Evolutionary conservation across 2,888 invertebrate genomes (phyloP).

Genomic region (Fragum fragum): DNA sequence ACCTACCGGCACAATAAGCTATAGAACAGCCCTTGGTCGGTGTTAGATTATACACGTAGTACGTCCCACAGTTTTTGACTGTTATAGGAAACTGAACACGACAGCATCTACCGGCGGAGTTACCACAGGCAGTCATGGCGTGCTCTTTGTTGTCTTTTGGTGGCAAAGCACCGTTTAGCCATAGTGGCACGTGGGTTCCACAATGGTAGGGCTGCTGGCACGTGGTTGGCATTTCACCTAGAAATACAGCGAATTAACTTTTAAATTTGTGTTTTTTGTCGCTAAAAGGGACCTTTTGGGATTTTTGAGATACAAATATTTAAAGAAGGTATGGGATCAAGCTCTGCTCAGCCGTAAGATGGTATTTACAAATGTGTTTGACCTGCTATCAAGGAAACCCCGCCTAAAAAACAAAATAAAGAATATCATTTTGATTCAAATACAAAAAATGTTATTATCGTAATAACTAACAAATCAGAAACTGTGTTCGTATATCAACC

Average conservation of each 20-base stretch:
- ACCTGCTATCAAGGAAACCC: too few relatives aligned
- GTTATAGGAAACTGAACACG: constrained; percentile 18
- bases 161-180: constrained; percentile 56
- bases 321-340: too few relatives aligned
- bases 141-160: constrained; percentile 40
- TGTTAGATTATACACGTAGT: constrained; percentile 50
- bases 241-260: not conserved
- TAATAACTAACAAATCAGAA: too few relatives aligned
- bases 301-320: too few relatives aligned
- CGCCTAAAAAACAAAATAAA: too few relatives aligned
- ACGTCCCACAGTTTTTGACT: constrained; percentile 59
- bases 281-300: too few relatives aligned
- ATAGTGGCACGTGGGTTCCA: constrained; percentile 60
- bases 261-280: too few relatives aligned
- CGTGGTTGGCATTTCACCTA: constrained; percentile 26
- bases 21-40: constrained; percentile 49
- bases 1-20: constrained; percentile 64
- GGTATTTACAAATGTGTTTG: too few relatives aligned
- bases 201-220: constrained; percentile 42
- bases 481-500: too few relatives aligned
- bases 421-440: too few relatives aligned
- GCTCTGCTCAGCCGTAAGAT: too few relatives aligned
- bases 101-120: constrained; percentile 32
- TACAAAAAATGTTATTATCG: too few relatives aligned
- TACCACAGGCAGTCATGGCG: constrained; percentile 28